Conservation (phyloP, 1,140 invertebrate genomes). For the Drosophila ogumai region DNA sequence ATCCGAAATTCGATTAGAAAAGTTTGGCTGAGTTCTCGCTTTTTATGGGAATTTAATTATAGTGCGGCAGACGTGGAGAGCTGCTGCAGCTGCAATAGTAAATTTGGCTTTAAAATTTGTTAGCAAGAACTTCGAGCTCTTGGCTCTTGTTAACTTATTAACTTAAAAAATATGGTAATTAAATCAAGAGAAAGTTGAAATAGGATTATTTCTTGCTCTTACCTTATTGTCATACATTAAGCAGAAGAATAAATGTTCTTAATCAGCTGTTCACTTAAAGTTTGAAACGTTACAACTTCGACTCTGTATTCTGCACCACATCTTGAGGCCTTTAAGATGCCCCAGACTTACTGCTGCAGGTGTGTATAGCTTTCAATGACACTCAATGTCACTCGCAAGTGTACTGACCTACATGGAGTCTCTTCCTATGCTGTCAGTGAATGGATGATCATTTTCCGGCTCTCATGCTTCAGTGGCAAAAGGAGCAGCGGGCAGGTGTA, state of each 20-base stretch:
- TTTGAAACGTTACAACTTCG: neutral
- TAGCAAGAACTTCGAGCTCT: neutral
- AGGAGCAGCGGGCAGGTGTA: slow-evolving; percentile 1
- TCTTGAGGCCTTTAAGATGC: neutral
- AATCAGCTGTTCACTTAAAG: neutral
- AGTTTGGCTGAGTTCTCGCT: slow-evolving; percentile 5
- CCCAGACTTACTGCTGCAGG: no score
- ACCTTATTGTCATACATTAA: no score
- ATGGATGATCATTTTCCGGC: slow-evolving; percentile 5
- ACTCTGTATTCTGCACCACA: no score
- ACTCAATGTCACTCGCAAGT: neutral
- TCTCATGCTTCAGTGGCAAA: neutral
- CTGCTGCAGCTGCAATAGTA: slow-evolving; percentile 1
- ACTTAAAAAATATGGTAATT: no score
- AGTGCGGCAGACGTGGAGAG: neutral
- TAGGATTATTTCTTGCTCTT: no score
- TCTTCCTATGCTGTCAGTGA: neutral
- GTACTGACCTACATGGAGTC: neutral
- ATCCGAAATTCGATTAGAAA: slow-evolving; percentile 22
- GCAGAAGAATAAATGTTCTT: no score
- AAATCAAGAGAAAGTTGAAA: no score
- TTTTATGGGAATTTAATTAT: slow-evolving; percentile 47
- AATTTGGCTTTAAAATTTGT: neutral
- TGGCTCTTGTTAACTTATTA: neutral
- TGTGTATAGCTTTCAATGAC: neutral